Evolutionary conservation across 2,797 vertebrate genomes (phyloP), one percentile per base, ranked within the genome.

Genomic region (Poecile montanus): DNA sequence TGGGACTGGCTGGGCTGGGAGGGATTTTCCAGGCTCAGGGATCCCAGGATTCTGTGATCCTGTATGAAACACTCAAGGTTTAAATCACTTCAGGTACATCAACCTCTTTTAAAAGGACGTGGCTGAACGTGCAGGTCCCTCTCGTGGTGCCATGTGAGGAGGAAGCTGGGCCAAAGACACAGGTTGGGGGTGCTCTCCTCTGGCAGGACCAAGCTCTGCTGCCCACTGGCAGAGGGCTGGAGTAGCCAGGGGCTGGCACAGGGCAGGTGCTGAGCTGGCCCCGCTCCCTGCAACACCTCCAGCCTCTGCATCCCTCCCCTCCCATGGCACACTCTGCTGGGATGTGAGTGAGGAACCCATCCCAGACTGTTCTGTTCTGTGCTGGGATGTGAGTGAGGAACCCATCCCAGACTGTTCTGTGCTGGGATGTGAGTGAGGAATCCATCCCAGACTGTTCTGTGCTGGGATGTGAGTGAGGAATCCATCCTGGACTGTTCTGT

Each of bases 151-250:
- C 14, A 1, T 12, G 13, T n/a, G 3, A 32, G 58, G 16, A 62
- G 29, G 5, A n/a, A n/a, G 14, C 2, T 34, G 53, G 44, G 48
- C 29, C 21, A 9, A 36, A 34, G 44, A 6, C 25, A 13, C 1
- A 0, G 7, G 7, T 13, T 32, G 0, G 11, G 51, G 30, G 1
- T 20, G 34, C 2, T 40, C 27, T 34, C 32, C 53, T 45, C n/a
- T 7, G 5, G 30, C n/a, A 21, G 4, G 30, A 8, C 5, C n/a
- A 8, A 5, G 15, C 13, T 9, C 19, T n/a, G 26, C n/a, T 56
- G 54, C 42, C 4, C 40, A 3, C 1, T 0, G 1, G 23, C 47
- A 3, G 1, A 9, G 34, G 50, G 76, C n/a, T 34, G 63, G 29
- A 54, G 17, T 2, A 1, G 50, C n/a, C 32, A 9, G 10, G 45